Base-by-base conservation (phyloP, 2,888 invertebrate species). In the Nomada lathburiana region DNA sequence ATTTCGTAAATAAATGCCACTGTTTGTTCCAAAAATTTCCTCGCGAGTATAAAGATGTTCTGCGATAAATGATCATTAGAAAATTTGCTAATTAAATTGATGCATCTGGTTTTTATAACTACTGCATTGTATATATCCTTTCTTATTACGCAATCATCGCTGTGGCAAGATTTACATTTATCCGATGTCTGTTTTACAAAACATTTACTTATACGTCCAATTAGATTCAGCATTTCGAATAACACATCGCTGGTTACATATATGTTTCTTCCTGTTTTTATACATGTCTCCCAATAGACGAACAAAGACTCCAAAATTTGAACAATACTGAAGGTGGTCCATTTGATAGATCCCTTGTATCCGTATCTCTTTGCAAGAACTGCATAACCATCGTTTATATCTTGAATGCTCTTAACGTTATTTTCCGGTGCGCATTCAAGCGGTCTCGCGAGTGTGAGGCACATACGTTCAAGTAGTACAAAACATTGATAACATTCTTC, bases 91-190 rank as follows among this genome's bases (percentile, higher is more conserved):
- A 91, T 60, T n/a, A 90, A 64, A 57, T 42, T 75, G 0, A 89
- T 0, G 11, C 74, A 88, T 77, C 71, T 76, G 18, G 55, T 68
- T 57, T 83, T 84, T 47, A 88, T 77, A 1, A 79, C 81, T 13
- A 84, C 77, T 16, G 68, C 77, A 68, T 88, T 87, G 71, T 86
- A 91, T 13, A 88, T 70, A 72, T 92, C 90, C 57, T 18, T 81
- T 55, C 82, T 89, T 1, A 87, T 11, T 26, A 59, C 62, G 71
- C 92, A 92, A 0, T 75, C 57, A 23, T 63, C 57, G 2, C 50
- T 26, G 0, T 64, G 26, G 29, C 92, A 91, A 50, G 75, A 76
- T 52, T 80, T 88, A 55, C 92, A 92, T 9, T 74, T 74, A n/a
- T 78, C 36, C 1, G 68, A 80, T 16, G 36, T 26, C 3, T 68